phyloP scores from a whole-genome alignment of 2,888 invertebrate species.

The Thysanoteuthis rhombus region DNA sequence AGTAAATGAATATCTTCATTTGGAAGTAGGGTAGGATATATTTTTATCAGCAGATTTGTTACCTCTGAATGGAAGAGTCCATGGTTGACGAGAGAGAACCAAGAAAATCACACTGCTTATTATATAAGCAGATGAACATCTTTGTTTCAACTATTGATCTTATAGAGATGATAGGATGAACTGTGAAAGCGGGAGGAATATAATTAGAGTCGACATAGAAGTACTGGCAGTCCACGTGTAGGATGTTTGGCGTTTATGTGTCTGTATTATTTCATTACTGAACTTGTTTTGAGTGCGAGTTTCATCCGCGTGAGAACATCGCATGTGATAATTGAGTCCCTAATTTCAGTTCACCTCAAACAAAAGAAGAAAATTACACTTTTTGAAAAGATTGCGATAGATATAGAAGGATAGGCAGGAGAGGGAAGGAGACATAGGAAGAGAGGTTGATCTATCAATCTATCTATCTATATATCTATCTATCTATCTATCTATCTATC shows the following conservation, averaged over 20 bases:
- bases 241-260: not conserved
- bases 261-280: not conserved
- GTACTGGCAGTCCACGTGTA: not conserved
- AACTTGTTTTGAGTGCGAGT: not conserved
- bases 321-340: not conserved
- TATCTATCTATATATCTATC: too few relatives aligned
- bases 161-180: not conserved
- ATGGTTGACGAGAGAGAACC: too few relatives aligned
- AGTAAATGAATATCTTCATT: too few relatives aligned
- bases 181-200: too few relatives aligned
- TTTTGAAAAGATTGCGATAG: too few relatives aligned
- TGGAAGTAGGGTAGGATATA: too few relatives aligned
- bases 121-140: not conserved
- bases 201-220: not conserved
- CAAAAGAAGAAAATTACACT: not conserved
- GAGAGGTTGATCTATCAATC: too few relatives aligned
- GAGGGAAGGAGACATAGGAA: too few relatives aligned
- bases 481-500: not conserved
- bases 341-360: not conserved
- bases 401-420: too few relatives aligned
- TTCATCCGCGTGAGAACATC: not conserved
- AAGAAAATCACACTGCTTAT: too few relatives aligned
- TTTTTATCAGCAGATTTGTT: too few relatives aligned
- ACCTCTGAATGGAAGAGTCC: too few relatives aligned
- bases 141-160: not conserved